Conservation (phyloP, 2,797 vertebrate species). For the Hypotaenidia okinawae region DNA sequence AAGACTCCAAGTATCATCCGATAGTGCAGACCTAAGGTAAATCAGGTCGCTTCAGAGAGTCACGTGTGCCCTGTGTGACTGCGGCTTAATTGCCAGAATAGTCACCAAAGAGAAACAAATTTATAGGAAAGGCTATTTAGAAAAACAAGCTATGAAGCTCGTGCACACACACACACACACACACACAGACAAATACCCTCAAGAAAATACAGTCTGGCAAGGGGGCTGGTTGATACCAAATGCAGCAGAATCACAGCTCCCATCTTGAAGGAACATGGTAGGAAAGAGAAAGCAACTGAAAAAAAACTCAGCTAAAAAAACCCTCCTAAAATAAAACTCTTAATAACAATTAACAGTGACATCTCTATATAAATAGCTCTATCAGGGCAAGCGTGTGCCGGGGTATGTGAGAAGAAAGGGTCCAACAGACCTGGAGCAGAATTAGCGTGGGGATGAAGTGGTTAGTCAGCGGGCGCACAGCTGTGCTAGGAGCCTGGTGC, state of each 20-base stretch:
- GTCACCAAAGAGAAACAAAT: neutral
- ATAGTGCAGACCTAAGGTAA: conserved; percentile 10
- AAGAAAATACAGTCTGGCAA: neutral
- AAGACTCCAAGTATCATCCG: conserved; percentile 10
- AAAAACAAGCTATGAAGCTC: conserved; percentile 1
- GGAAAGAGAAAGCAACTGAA: neutral
- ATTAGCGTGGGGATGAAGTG: conserved; percentile 61
- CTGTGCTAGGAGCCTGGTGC: conserved; percentile 45
- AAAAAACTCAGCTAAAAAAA: neutral
- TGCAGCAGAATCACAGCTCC: neutral
- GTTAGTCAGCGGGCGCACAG: conserved; percentile 74
- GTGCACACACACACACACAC: neutral
- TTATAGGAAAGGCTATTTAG: neutral
- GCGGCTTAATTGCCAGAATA: conserved; percentile 4
- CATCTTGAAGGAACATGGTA: neutral
- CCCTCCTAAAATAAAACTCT: neutral
- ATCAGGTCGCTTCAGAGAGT: neutral
- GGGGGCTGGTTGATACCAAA: neutral
- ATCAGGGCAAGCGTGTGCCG: neutral
- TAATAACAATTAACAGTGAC: conserved; percentile 21
- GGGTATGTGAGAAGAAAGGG: conserved; percentile 33
- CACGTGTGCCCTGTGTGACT: neutral
- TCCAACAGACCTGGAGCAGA: conserved; percentile 53
- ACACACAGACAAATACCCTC: neutral
- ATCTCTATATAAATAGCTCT: conserved; percentile 37